Base-by-base conservation (phyloP, 2,797 vertebrate genomes). In the Parauchenoglanis punctatus region DNA sequence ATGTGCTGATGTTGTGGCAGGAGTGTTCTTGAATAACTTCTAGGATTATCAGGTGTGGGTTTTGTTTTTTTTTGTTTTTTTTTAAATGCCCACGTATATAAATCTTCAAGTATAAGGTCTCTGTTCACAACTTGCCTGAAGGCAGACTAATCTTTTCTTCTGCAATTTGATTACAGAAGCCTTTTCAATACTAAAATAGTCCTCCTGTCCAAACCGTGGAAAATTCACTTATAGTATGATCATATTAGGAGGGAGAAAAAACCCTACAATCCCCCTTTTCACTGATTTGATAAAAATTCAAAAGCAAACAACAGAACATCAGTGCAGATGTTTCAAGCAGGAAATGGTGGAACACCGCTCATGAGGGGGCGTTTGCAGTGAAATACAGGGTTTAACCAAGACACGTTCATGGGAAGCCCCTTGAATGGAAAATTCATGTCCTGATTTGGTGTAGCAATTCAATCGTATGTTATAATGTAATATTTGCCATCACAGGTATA, bases 11-110 rank as follows among this genome's bases (percentile, higher is more conserved):
- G 28, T 28, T 88, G 67, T 40, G 67, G 15, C 13, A 52, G 17
- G 54, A 17, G 76, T 61, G 83, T 82, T 81, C 80, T 90, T 81
- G n/a, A 61, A 80, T 65, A 87, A 86, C 77, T 78, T 49, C 59
- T 81, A n/a, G 44, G 8, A 20, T 52, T 17, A 76, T 54, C 46
- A 52, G 13, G 49, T 76, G 25, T 76, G 6, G 4, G 2, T 3
- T 49, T 49, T 75, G n/a, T 7, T 52, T 12, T 12, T 15, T 10
- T 2, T 11, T 31, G 0, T 20, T 35, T 78, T 54, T 77, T 56
- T 78, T 58, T 15, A 78, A 56, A 56, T 31, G 7, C n/a, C 15
- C 52, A 20, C 49, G 28, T 52, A 54, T 7, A 12, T 7, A 80
- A 80, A 35, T 20, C 8, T 80, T 78, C 28, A 58, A 58, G 54